phyloP scores from a whole-genome alignment of 35 echinoderm and acorn worm genomes.

The Chiridota heheva region DNA sequence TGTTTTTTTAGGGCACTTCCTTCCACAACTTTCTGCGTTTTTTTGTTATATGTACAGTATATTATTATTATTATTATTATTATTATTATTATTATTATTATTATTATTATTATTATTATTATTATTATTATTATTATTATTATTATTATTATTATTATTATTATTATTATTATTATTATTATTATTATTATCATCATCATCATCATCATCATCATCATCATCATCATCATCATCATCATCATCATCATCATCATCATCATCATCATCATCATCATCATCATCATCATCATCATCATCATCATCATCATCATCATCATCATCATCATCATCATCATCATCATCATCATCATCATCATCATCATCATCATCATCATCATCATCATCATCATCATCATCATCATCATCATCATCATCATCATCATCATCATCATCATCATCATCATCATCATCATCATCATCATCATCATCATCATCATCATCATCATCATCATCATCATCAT shows the following conservation, averaged over 20 bases:
- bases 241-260: background rate
- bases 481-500: constrained; percentile 2
- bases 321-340: constrained; percentile 20
- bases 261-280: background rate
- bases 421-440: constrained; percentile 31
- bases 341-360: constrained; percentile 1
- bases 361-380: constrained; percentile 33
- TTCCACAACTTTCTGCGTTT: too few species aligned
- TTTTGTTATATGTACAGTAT: too few species aligned
- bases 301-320: background rate
- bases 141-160: too few species aligned
- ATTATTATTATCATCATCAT: too few species aligned
- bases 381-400: background rate
- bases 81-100: too few species aligned
- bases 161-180: too few species aligned
- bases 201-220: too few species aligned
- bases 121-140: too few species aligned
- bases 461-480: background rate
- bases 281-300: background rate
- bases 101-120: too few species aligned
- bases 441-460: background rate
- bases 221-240: constrained; percentile 13
- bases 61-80: too few species aligned
- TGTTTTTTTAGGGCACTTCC: too few species aligned
- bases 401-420: constrained; percentile 25